These are phyloP conservation scores for Lethocerus indicus DNA, from an alignment of 1,140 invertebrate species.

Conservation along the genomic window DNA sequence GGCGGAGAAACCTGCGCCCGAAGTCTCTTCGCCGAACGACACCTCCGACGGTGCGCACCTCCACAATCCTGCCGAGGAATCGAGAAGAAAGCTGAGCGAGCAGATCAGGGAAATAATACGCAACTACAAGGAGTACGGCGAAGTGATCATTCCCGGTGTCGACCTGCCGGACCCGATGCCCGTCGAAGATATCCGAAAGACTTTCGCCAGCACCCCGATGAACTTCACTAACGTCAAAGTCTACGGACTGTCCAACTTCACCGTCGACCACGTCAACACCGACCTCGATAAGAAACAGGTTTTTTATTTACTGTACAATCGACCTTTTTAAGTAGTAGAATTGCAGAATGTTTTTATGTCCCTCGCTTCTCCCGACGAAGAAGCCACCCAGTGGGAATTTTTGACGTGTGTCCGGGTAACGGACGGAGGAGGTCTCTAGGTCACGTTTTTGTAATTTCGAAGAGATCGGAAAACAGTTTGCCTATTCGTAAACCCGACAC, in stretches of 20 bases:
- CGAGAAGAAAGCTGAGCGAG: constrained; percentile 18
- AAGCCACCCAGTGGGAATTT: not conserved
- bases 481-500: no score
- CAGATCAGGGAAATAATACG: constrained; percentile 50
- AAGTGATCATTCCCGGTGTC: constrained; percentile 52
- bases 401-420: not conserved
- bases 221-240: constrained; percentile 52
- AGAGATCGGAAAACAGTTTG: no score
- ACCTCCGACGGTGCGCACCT: no score
- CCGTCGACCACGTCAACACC: constrained; percentile 19
- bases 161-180: constrained; percentile 58
- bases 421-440: not conserved
- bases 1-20: no score
- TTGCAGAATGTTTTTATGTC: no score
- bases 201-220: constrained; percentile 47
- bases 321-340: no score
- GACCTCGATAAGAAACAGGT: constrained; percentile 20
- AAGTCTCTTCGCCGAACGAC: no score
- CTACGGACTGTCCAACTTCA: constrained; percentile 41
- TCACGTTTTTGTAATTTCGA: not conserved
- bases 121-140: constrained; percentile 64
- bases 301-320: no score
- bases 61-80: no score
- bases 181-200: constrained; percentile 58
- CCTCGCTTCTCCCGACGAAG: no score